phyloP scores from a whole-genome alignment of 2,113 vertebrate species.

The Scalopus aquaticus region DNA sequence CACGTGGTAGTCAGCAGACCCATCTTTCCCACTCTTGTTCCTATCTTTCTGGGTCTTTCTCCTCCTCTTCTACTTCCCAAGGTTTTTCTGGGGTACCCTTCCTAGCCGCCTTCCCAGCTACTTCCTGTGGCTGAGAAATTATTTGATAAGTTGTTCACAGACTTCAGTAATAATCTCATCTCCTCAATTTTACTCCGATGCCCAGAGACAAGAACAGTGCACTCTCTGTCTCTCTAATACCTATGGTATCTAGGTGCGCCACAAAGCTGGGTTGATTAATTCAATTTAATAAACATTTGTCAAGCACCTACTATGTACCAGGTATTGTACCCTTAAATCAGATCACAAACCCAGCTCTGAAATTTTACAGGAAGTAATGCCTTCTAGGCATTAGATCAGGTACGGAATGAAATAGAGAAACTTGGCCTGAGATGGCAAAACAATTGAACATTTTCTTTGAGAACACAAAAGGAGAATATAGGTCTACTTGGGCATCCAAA shows the following conservation, averaged over 20 bases:
- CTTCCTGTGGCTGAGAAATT: background rate
- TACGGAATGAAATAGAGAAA: background rate
- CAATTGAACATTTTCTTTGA: background rate
- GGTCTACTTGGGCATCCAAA: background rate
- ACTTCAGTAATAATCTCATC: background rate
- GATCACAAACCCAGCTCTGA: background rate
- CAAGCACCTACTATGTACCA: background rate
- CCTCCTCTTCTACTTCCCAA: background rate
- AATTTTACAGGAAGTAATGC: background rate
- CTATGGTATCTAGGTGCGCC: background rate
- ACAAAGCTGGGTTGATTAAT: background rate
- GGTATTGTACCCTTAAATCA: background rate
- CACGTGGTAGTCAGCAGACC: background rate
- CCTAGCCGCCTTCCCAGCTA: background rate
- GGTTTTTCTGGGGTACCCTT: background rate
- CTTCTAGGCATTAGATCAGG: background rate
- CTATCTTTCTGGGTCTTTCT: background rate
- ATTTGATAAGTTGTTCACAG: background rate
- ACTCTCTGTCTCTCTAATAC: background rate
- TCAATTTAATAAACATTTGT: background rate
- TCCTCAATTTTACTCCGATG: background rate
- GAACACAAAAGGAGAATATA: background rate
- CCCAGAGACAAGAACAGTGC: background rate
- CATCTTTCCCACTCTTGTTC: background rate
- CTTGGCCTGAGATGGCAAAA: background rate